Evolutionary conservation across 2,888 invertebrate species (phyloP).

Genomic region (Buathra laborator): DNA sequence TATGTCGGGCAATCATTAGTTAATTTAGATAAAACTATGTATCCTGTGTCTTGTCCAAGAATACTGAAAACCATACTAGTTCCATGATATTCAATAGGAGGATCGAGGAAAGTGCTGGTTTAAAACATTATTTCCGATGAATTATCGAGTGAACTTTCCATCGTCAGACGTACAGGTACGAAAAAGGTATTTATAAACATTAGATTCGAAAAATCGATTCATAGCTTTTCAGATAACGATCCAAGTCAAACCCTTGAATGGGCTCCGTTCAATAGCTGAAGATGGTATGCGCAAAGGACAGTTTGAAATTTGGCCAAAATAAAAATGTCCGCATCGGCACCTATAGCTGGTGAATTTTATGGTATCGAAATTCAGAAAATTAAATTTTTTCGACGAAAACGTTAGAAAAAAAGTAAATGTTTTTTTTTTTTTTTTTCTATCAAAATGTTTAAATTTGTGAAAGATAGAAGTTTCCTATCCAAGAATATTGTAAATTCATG

Average conservation of each 20-base stretch:
- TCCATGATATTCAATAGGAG: not conserved
- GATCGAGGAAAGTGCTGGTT: not conserved
- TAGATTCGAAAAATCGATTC: not conserved
- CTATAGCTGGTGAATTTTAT: not conserved
- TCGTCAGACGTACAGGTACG: not conserved
- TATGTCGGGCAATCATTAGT: not conserved
- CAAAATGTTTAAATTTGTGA: too few species aligned
- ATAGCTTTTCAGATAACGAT: not conserved
- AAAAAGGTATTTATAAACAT: not conserved
- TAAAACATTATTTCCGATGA: not conserved
- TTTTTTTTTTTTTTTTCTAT: too few species aligned
- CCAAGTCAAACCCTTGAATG: not conserved
- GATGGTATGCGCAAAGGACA: conserved; percentile 11
- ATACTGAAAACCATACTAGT: not conserved
- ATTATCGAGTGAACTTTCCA: not conserved
- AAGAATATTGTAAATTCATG: too few species aligned
- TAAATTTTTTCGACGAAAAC: not conserved
- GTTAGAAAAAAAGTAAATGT: not conserved
- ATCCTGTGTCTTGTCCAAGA: not conserved
- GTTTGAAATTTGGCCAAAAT: not conserved
- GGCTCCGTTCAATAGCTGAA: not conserved
- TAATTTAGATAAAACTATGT: not conserved
- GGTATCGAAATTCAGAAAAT: not conserved
- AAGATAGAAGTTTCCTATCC: too few species aligned
- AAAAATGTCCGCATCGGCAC: not conserved